These are phyloP conservation scores for Centropyge bicolor DNA, from an alignment of 2,797 vertebrate species.

Conservation along the genomic window DNA sequence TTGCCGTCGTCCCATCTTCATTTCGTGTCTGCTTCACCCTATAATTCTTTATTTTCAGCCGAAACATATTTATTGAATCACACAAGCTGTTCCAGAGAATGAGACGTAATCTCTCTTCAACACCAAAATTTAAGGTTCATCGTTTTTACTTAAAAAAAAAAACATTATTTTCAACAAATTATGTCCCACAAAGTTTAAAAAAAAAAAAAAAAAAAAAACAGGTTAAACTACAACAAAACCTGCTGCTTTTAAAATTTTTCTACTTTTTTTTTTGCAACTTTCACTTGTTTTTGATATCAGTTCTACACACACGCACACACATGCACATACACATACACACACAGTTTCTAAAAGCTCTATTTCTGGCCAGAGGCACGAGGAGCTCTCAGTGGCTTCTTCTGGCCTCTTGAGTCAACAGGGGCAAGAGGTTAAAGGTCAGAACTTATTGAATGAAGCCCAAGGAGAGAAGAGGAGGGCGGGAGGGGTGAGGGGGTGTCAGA, in stretches of 20 bases:
- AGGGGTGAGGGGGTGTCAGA: not conserved
- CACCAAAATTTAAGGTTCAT: not conserved
- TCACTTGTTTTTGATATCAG: not conserved
- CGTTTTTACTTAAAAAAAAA: not conserved
- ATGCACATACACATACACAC: constrained; percentile 8
- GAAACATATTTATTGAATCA: not conserved
- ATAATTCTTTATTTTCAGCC: not conserved
- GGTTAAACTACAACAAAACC: not conserved
- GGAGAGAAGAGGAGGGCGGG: constrained; percentile 44
- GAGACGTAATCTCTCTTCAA: not conserved
- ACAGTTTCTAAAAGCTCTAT: constrained; percentile 27
- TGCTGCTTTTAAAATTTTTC: not conserved
- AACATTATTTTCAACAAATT: too few species aligned
- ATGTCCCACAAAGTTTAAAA: not conserved
- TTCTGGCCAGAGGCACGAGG: constrained; percentile 68
- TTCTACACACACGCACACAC: constrained; percentile 10
- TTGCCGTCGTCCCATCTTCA: not conserved
- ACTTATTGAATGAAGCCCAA: constrained; percentile 76
- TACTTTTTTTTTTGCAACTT: not conserved
- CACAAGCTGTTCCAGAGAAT: not conserved
- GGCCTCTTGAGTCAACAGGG: constrained; percentile 80
- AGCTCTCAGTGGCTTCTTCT: constrained; percentile 69
- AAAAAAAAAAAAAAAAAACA: not conserved
- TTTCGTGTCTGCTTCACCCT: not conserved
- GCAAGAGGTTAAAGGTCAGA: constrained; percentile 77